Conservation (phyloP, 2,113 vertebrate species). For the Gallinago media region DNA sequence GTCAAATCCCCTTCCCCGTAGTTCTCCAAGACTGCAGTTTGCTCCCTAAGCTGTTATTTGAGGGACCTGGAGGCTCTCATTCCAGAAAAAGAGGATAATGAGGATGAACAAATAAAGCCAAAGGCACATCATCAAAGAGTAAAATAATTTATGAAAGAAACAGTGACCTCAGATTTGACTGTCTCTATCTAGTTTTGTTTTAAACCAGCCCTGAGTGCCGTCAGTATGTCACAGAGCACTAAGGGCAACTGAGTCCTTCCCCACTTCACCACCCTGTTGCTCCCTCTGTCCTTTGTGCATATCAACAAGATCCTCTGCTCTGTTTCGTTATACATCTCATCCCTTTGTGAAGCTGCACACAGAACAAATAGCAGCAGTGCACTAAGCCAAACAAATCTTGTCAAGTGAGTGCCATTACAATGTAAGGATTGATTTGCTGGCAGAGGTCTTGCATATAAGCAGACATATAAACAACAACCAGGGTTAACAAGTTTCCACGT, state of each 20-base stretch:
- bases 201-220: neutral
- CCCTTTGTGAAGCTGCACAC: neutral
- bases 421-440: conserved; percentile 69
- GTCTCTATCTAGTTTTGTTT: conserved; percentile 40
- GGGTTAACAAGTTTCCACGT: conserved; percentile 44
- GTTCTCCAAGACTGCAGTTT: neutral
- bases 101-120: neutral
- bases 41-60: neutral
- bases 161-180: neutral
- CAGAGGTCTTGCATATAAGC: conserved; percentile 65
- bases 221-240: conserved; percentile 15
- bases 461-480: conserved; percentile 36
- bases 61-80: neutral
- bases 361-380: conserved; percentile 63
- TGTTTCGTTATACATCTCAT: conserved; percentile 20
- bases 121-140: neutral
- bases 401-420: conserved; percentile 60
- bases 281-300: conserved; percentile 22
- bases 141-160: conserved; percentile 28
- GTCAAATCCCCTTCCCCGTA: accelerated
- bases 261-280: neutral
- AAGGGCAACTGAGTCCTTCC: neutral
- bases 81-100: neutral
- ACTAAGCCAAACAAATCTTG: conserved; percentile 71
- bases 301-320: conserved; percentile 13